These are phyloP conservation scores for Hesperia comma DNA, from an alignment of 2,888 invertebrate genomes.

Conservation along the genomic window DNA sequence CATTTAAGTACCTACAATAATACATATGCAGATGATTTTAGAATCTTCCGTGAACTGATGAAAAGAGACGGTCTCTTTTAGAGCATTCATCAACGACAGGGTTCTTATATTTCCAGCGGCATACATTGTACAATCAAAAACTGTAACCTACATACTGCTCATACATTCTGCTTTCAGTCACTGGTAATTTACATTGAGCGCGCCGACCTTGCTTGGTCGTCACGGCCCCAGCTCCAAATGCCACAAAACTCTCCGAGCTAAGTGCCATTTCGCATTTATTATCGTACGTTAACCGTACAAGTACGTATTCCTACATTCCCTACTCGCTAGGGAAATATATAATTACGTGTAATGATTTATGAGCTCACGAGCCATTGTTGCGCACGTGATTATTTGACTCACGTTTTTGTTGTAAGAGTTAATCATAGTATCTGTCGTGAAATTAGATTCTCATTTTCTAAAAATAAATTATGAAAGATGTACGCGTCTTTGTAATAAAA, in stretches of 20 bases:
- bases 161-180: too few species aligned
- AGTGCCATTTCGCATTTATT: conserved; percentile 37
- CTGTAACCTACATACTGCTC: too few species aligned
- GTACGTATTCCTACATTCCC: neutral
- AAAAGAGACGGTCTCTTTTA: too few species aligned
- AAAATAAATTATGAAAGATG: too few species aligned
- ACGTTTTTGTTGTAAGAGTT: neutral
- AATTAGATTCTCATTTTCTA: too few species aligned
- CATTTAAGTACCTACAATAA: too few species aligned
- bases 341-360: neutral
- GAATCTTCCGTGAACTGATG: too few species aligned
- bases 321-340: conserved; percentile 1
- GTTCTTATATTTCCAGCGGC: too few species aligned
- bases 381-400: conserved; percentile 11
- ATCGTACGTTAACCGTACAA: conserved; percentile 29
- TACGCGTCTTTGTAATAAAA: too few species aligned
- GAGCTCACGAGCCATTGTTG: conserved; percentile 1
- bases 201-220: neutral
- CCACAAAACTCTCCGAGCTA: conserved; percentile 6
- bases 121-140: too few species aligned
- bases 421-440: neutral
- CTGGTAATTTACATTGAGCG: neutral
- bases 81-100: too few species aligned
- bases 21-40: too few species aligned
- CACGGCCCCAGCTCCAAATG: neutral